A percentile compares a stretch with the other conserved stretches of the same genome.
phyloP scores from a whole-genome alignment of 2,888 invertebrate genomes.

The Agrypnus murinus region DNA sequence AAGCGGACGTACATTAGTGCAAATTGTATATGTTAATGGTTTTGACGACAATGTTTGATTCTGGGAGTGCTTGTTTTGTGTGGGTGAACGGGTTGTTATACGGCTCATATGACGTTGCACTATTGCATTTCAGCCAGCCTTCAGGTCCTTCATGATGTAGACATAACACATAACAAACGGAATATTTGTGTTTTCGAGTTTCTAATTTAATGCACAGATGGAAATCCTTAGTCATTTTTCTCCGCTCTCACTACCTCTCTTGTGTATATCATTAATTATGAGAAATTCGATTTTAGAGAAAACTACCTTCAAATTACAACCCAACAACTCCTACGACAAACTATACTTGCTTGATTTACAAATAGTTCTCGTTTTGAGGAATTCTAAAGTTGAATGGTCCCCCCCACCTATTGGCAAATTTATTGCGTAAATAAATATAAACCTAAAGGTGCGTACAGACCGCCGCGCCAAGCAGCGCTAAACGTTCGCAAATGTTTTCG shows the following conservation, averaged over 20 bases:
- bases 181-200: not conserved
- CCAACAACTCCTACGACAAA: too few relatives aligned
- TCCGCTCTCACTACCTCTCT: too few relatives aligned
- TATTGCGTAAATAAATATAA: too few relatives aligned
- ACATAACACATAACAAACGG: conserved; percentile 12
- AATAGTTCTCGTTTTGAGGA: too few relatives aligned
- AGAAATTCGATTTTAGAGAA: not conserved
- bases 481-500: too few relatives aligned
- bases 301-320: too few relatives aligned
- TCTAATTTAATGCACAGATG: not conserved
- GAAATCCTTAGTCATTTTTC: not conserved
- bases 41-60: conserved; percentile 50
- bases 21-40: conserved; percentile 49
- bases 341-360: too few relatives aligned
- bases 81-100: conserved; percentile 43
- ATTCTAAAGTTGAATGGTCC: too few relatives aligned
- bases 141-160: conserved; percentile 2
- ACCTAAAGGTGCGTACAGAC: too few relatives aligned
- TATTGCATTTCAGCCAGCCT: conserved; percentile 16
- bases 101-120: conserved; percentile 21
- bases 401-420: too few relatives aligned
- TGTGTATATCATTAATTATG: too few relatives aligned
- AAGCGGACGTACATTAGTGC: conserved; percentile 44
- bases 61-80: conserved; percentile 42
- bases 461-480: too few relatives aligned